Evolutionary conservation across 92 coral and sea anemone genomes (phyloP), one percentile per base, ranked within the genome.

Genomic region (Phymanthus crucifer): DNA sequence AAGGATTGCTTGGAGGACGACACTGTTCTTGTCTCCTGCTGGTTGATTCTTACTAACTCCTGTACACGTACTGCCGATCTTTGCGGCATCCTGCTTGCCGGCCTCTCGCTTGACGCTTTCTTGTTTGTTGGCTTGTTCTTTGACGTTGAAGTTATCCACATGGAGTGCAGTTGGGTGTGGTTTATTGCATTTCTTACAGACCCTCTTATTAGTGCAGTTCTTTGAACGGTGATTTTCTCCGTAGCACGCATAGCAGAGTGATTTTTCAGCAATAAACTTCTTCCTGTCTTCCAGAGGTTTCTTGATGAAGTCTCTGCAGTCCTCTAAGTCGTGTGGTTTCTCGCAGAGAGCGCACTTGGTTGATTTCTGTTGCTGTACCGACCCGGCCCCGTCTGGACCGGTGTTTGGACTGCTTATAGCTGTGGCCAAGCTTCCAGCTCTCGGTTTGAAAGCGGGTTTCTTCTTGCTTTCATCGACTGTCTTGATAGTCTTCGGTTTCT

Each of bases 161-260:
- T 73, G 85, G 65, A 82, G 85, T 43, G 47, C 71, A 38, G 87
- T 80, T 48, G 87, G 89, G 64, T 84, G 92, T 54, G 65, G 84
- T 72, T 68, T 80, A 6, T 85, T 75, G 85, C 88, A 88, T 34
- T 76, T 84, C 73, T 66, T 84, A 40, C 91, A 88, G 8, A 43
- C 32, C 45, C 81, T 70, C 21, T 70, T 88, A 36, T 24, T 73
- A 27, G 70, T 73, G 78, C 89, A 88, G 9, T 78, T 77, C 50
- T 71, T 84, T 23, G 83, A 84, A 40, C 78, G 27, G 70, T 88
- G 89, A 26, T 84, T 75, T 21, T 69, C 66, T 7, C 88, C 88
- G 33, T 79, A 88, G 76, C 92, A 88, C 35, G 77, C 83, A 83
- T 75, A 84, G 67, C 86, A 84, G 45, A 79, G 33, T 17, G 32